Evolutionary conservation across 2,888 invertebrate species (phyloP), one percentile per base, ranked within the genome.

Genomic region (Azorinus chamasolen): DNA sequence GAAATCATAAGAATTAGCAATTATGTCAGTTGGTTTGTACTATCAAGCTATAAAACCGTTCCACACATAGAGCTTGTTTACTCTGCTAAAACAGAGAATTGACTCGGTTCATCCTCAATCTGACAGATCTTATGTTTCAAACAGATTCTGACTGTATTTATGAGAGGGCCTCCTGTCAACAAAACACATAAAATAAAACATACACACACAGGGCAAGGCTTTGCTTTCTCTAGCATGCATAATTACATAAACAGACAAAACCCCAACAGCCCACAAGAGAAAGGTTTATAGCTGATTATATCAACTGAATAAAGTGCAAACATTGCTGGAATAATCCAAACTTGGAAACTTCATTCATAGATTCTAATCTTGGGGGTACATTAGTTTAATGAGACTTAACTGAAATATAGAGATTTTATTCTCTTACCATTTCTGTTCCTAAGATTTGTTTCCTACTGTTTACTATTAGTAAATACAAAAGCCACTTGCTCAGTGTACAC

Each of bases 231-330:
- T 45, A 55, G 27, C 54, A 37, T 54, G 48, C 54, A 46, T 69
- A 59, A 71, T 71, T 71, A 58, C 53, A 71, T 71, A 71, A 71
- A 71, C 71, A 71, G 64, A 64, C 48, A 8, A 16, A 27, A 45
- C 20, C 53, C 32, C 32, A 4, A 10, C 32, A 32, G 50, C n/a
- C 18, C 14, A 20, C 50, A 32, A 32, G 32, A 10, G 10, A 32
- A 32, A 6, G 32, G 32, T 32, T 32, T 32, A 32, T 32, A 10
- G 32, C 32, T 32, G 32, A 6, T 6, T 32, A 32, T 32, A 32
- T 32, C 32, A 32, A 10, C 32, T 32, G 10, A 32, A 32, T 32
- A 10, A 6, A 32, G 32, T 32, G 32, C 32, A 32, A 32, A 32
- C 32, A 32, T 32, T 4, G 32, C 10, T 32, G 10, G 10, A 32